Evolutionary conservation across 1,140 invertebrate genomes (phyloP), one percentile per base, ranked within the genome.

Genomic region (Papilio polytes): DNA sequence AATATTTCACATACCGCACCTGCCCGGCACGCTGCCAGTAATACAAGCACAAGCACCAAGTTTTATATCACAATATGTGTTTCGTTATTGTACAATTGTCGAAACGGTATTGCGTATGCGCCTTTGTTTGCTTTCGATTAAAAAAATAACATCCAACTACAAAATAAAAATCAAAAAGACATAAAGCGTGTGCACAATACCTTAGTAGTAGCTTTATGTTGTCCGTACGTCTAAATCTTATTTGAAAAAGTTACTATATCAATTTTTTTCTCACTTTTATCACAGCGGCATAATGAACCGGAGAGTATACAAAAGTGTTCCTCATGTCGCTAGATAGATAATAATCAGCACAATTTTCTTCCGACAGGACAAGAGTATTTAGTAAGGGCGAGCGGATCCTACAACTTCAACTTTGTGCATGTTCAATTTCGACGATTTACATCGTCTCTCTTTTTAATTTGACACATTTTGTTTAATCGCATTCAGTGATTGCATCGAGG

Each of bases 401-500:
- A 89, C 89, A 88, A 59, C 86, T 76, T 83, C 81, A 48, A 63
- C 44, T 80, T 85, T 86, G 88, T 94, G 93, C 92, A 94, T 95
- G 93, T 90, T 89, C 84, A 82, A 83, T 89, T 93, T 89, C 86
- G 87, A 89, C 87, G 89, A 89, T 85, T 85, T 77, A 81, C 72
- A 87, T 89, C 88, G 85, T 88, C 84, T 83, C 73, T 89, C 88
- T 88, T 79, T 86, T 82, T 86, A 84, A 82, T 78, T 72, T 85
- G 85, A 91, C 91, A 94, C 92, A 81, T 81, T 91, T 89, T 89
- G 82, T 88, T 59, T 85, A 86, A 89, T 90, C 87, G 95, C 94
- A 95, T 95, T 95, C 95, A 95, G 95, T 95, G 95, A 95, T 92
- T 95, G 95, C 95, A 92, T 94, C 94, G 88, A 87, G 63, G 22